Evolutionary conservation across 1,140 invertebrate genomes (phyloP), one percentile per base, ranked within the genome.

Genomic region (Diuraphis noxia): DNA sequence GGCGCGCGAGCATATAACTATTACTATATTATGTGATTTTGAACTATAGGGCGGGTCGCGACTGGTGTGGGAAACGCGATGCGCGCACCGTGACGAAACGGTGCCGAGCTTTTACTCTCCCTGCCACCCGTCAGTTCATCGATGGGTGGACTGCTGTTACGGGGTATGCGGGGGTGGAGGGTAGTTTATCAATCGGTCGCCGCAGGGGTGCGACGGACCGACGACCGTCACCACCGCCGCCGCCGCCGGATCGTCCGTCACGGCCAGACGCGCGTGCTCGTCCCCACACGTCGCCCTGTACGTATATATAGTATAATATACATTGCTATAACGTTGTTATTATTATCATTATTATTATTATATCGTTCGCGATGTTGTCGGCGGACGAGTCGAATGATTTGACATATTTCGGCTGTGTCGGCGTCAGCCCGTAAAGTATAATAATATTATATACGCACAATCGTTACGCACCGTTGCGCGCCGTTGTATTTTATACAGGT

Each of bases 381-480:
- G 81, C 81, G 38, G 81, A 82, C 84, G n/a, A 49, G 30, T 86
- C 43, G 41, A n/a, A 89, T 89, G 88, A 89, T 89, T 89, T 77
- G 88, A 89, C 88, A 77, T 79, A 63, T 89, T 89, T 89, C 52
- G 81, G 13, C 38, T 38, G 81, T 40, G 40, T 38, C 4, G 36
- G 81, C 79, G 23, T 36, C 38, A 30, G 52, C 86, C 52, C 81
- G 25, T 25, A 30, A 41, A 41, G 25, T 43, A 41, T 82, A 17
- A 63, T 38, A 30, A 17, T 41, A 41, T 21, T 81, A 25, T 41
- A 21, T 40, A 40, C 40, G 36, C 30, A 30, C 56, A 13, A n/a
- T 5, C 38, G 81, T 82, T 82, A 40, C 40, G 79, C 79, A 40
- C 38, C 79, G 79, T 30, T 40, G 25, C 79, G 10, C 40, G 23